Conservation (phyloP, 2,888 invertebrate species). For the Eudemis profundana region DNA sequence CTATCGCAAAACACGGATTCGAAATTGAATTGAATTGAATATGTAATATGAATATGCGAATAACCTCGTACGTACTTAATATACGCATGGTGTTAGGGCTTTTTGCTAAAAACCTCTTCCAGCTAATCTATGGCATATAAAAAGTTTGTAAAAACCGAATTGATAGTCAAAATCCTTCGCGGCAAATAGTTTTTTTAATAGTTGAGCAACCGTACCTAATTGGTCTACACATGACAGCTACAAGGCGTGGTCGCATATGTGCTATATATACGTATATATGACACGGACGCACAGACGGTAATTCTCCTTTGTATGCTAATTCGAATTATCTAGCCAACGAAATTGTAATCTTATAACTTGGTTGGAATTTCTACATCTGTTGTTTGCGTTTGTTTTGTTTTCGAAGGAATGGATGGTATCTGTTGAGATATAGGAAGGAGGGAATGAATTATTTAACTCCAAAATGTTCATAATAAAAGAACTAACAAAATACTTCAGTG, state of each 20-base stretch:
- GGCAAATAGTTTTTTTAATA: conserved; percentile 24
- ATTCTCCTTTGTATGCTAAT: conserved; percentile 85
- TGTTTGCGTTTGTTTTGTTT: conserved; percentile 62
- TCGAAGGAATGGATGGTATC: conserved; percentile 27
- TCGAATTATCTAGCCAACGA: conserved; percentile 83
- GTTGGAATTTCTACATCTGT: conserved; percentile 83
- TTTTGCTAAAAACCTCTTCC: too few species aligned
- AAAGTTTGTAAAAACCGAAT: conserved; percentile 11
- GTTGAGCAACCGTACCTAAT: conserved; percentile 64
- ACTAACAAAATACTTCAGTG: too few species aligned
- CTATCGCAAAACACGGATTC: too few species aligned
- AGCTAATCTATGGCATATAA: not conserved
- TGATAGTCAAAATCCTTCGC: conserved; percentile 6
- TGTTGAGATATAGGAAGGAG: conserved; percentile 21
- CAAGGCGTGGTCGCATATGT: conserved; percentile 79
- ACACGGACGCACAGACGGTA: conserved; percentile 80
- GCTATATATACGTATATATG: conserved; percentile 50
- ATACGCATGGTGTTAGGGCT: too few species aligned
- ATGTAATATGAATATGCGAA: too few species aligned
- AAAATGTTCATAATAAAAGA: not conserved
- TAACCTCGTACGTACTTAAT: too few species aligned
- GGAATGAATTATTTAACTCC: not conserved
- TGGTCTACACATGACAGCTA: conserved; percentile 82
- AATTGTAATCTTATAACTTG: conserved; percentile 83
- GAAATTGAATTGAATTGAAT: too few species aligned